These are phyloP conservation scores for Ornithorhynchus anatinus DNA, from an alignment of 2,113 vertebrate species.

Conservation along the genomic window DNA sequence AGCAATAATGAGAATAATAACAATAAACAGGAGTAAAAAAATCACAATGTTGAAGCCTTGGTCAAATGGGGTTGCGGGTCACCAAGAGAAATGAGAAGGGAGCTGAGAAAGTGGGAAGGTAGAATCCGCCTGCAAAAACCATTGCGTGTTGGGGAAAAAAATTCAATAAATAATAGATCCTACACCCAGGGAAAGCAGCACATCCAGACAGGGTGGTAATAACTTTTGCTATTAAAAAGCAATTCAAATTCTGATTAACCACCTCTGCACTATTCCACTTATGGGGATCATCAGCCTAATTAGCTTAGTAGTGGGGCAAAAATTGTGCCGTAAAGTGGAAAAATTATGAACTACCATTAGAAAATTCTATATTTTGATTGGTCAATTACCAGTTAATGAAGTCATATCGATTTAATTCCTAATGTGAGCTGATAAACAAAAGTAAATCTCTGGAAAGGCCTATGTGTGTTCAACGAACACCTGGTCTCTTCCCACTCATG, in stretches of 20 bases:
- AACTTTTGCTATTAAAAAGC: slow-evolving; percentile 19
- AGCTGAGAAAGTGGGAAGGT: slow-evolving; percentile 13
- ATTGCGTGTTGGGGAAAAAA: background rate
- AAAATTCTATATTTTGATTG: slow-evolving; percentile 19
- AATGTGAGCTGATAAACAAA: background rate
- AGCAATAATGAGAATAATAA: too few relatives aligned
- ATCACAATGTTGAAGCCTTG: background rate
- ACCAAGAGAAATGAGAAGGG: background rate
- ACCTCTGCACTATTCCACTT: background rate
- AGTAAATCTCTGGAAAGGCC: slow-evolving; percentile 21
- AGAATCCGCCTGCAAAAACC: too few relatives aligned
- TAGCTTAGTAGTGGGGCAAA: background rate
- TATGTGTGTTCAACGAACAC: background rate
- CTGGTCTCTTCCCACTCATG: slow-evolving; percentile 18
- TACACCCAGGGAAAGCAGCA: background rate
- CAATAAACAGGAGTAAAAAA: background rate
- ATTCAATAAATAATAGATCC: background rate
- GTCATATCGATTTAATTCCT: slow-evolving; percentile 20
- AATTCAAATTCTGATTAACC: slow-evolving; percentile 18
- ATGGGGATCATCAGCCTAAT: slow-evolving; percentile 4
- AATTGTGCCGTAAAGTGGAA: background rate
- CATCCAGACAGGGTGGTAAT: slow-evolving; percentile 23
- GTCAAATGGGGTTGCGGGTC: background rate
- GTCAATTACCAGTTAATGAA: background rate
- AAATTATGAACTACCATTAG: background rate